Evolutionary conservation across 2,113 vertebrate species (phyloP), one percentile per base, ranked within the genome.

Genomic region (Microcebus lehilahytsara): DNA sequence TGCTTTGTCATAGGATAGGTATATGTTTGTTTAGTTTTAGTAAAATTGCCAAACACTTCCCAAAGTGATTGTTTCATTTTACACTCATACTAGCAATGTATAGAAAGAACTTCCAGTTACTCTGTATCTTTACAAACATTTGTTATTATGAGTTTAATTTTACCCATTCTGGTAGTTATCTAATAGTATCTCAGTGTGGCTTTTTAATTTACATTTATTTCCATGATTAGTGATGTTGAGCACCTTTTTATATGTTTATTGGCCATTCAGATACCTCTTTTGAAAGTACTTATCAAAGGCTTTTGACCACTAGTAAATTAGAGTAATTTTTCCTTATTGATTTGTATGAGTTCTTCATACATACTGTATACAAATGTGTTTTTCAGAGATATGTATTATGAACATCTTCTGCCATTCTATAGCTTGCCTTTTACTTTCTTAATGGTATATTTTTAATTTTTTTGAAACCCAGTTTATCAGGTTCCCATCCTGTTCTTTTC

Each of bases 131-230:
- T 71, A 85, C 60, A 69, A 91, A 78, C 72, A n/a, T 17, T 75
- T 85, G 8, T 69, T 46, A 62, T 69, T 42, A 25, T 64, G 42
- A 84, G 16, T 62, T 60, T 85, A n/a, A 81, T 83, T 83, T 83
- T 69, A 78, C 34, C 4, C 1, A 32, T 74, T 67, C 67, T 81
- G 22, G 6, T 80, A 2, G 22, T 72, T 58, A 9, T 81, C 5
- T 27, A 85, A 17, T 62, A 13, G 22, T 81, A 37, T 74, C 30
- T 30, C 23, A 9, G 7, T 34, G 10, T 81, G 30, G 32, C 32
- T 95, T 75, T 95, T 75, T 95, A 74, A 58, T 88, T 87, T 60
- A 30, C 9, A 20, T 92, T 81, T 81, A 20, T 92, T 81, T 81
- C 46, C 46, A 42, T 56, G 80, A 74, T 58, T 56, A 49, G 58